phyloP scores from a whole-genome alignment of 2,888 invertebrate species.

The Melitaea athalia region DNA sequence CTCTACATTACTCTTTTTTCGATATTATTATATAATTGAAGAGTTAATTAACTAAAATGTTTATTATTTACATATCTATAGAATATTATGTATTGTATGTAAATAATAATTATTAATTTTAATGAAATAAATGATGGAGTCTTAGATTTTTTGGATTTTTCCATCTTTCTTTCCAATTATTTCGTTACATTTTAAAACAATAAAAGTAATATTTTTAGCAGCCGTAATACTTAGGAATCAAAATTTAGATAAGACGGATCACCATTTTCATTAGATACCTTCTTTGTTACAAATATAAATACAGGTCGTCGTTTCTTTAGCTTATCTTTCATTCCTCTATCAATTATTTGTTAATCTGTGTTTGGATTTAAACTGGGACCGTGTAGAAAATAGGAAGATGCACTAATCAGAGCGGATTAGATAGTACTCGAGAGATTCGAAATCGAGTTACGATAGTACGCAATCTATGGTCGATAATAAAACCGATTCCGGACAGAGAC shows the following conservation, averaged over 20 bases:
- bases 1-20: not conserved
- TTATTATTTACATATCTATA: too few species aligned
- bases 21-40: too few species aligned
- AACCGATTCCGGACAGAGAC: slow-evolving; percentile 43
- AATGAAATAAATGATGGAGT: too few species aligned
- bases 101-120: too few species aligned
- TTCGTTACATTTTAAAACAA: too few species aligned
- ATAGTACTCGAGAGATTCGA: slow-evolving; percentile 38
- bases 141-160: too few species aligned
- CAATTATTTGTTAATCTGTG: slow-evolving; percentile 38
- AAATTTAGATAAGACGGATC: too few species aligned
- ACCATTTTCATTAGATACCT: not conserved
- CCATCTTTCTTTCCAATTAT: too few species aligned
- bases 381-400: slow-evolving; percentile 38
- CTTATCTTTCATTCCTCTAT: slow-evolving; percentile 34
- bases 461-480: slow-evolving; percentile 43
- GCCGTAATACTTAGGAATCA: too few species aligned
- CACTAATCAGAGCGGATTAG: slow-evolving; percentile 42
- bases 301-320: slow-evolving; percentile 8
- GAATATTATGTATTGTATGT: too few species aligned
- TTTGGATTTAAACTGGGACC: slow-evolving; percentile 32
- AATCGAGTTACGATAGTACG: slow-evolving; percentile 43
- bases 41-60: too few species aligned
- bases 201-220: too few species aligned
- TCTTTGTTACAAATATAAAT: not conserved